These are phyloP conservation scores for Phaedon cochleariae DNA, from an alignment of 2,888 invertebrate species.

Conservation along the genomic window DNA sequence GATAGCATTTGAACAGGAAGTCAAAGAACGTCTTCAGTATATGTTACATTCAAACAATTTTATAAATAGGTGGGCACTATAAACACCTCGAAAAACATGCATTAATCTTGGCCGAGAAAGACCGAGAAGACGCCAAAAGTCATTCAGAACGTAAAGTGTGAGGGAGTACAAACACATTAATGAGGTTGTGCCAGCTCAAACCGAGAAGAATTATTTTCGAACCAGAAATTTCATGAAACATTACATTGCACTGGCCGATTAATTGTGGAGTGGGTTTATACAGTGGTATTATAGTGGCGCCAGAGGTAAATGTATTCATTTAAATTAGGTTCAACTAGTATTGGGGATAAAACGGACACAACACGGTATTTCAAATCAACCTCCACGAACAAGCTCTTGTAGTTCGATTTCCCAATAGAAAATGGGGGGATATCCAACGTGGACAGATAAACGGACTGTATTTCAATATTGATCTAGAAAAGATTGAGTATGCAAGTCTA, in stretches of 20 bases:
- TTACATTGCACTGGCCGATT: neutral
- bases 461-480: no score
- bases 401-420: no score
- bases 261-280: neutral
- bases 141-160: conserved; percentile 10
- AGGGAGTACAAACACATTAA: conserved; percentile 18
- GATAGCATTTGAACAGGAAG: neutral
- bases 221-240: conserved; percentile 6
- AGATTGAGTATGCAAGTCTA: no score
- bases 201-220: conserved; percentile 9
- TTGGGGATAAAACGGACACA: no score
- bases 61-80: conserved; percentile 16
- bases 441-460: no score
- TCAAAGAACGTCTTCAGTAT: neutral
- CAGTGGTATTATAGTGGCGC: neutral
- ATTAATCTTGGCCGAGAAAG: conserved; percentile 15
- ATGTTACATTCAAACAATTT: conserved; percentile 12
- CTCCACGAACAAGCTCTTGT: no score
- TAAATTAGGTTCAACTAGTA: no score
- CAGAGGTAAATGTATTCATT: no score
- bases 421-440: no score
- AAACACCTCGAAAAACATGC: conserved; percentile 15
- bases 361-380: no score
- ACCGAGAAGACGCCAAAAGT: conserved; percentile 1
- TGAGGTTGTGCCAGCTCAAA: conserved; percentile 5